Evolutionary conservation across 2,888 invertebrate species (phyloP).

Genomic region (Acholoe squamosa): DNA sequence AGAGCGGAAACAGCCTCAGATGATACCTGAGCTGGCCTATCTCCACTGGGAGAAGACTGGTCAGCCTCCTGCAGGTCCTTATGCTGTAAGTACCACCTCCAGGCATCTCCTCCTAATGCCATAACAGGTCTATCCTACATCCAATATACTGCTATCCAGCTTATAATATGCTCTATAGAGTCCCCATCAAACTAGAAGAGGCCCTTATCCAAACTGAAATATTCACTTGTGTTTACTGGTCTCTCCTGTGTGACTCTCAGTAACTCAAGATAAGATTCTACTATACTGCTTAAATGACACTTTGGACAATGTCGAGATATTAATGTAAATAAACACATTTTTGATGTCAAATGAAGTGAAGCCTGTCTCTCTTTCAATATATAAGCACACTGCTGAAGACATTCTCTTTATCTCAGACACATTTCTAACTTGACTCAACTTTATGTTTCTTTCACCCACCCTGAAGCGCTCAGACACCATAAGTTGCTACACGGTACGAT

Average conservation of each 20-base stretch:
- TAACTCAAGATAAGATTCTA: background rate
- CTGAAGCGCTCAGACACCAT: constrained; percentile 50
- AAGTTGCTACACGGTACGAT: constrained; percentile 54
- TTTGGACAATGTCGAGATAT: background rate
- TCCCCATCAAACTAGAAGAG: background rate
- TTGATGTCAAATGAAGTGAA: background rate
- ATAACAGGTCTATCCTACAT: background rate
- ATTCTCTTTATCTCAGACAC: background rate
- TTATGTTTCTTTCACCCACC: constrained; percentile 37
- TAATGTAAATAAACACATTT: background rate
- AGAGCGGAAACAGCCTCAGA: constrained; percentile 80
- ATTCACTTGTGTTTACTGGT: background rate
- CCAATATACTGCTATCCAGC: constrained; percentile 2
- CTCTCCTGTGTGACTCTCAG: constrained; percentile 10
- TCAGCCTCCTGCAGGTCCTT: constrained; percentile 82
- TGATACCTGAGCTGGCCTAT: constrained; percentile 81
- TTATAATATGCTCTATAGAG: constrained; percentile 3
- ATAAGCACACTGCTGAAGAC: too few relatives aligned
- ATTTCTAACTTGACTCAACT: constrained; percentile 14
- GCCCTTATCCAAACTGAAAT: background rate
- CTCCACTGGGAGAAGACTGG: constrained; percentile 82
- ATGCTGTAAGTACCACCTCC: constrained; percentile 80
- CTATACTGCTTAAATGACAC: background rate
- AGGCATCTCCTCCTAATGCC: background rate
- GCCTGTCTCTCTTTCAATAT: too few relatives aligned